Percentiles rank a stretch among this genome's conserved stretches.
Conservation (phyloP, 2,797 vertebrate species). For the Poecilia gillii region DNA sequence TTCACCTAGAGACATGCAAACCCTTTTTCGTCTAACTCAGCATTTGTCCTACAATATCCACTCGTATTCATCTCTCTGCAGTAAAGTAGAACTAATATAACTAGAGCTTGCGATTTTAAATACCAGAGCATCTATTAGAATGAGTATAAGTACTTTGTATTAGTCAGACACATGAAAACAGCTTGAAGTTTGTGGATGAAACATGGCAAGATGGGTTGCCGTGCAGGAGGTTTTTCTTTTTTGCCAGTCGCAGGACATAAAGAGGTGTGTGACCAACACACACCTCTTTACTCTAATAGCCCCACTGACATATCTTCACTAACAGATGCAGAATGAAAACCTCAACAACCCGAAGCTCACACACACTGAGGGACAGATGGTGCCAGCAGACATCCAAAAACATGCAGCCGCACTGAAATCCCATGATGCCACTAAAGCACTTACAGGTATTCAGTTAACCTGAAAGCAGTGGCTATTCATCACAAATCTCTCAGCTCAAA, state of each 20-base stretch:
- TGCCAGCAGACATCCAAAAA: slow-evolving; percentile 29
- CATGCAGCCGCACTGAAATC: slow-evolving; percentile 55
- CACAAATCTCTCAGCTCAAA: slow-evolving; percentile 31
- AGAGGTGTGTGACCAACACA: slow-evolving; percentile 17
- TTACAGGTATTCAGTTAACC: slow-evolving; percentile 61
- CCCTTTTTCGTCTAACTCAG: background rate
- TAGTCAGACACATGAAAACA: background rate
- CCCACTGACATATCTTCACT: background rate
- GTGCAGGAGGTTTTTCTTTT: background rate
- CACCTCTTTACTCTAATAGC: slow-evolving; percentile 31
- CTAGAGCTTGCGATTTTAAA: background rate
- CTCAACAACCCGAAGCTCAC: slow-evolving; percentile 14
- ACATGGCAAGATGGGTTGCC: background rate
- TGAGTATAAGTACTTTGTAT: background rate
- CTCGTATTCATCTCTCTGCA: background rate
- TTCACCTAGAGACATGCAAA: background rate
- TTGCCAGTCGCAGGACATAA: background rate
- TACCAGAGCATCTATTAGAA: background rate
- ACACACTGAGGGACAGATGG: slow-evolving; percentile 45
- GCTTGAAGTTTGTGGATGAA: background rate
- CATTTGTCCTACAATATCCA: background rate
- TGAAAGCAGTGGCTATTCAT: slow-evolving; percentile 29
- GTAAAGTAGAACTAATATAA: background rate
- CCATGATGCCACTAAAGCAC: slow-evolving; percentile 50
- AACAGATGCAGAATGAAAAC: slow-evolving; percentile 11